Conservation (phyloP, 2,797 vertebrate genomes). For the Lerista edwardsae region DNA sequence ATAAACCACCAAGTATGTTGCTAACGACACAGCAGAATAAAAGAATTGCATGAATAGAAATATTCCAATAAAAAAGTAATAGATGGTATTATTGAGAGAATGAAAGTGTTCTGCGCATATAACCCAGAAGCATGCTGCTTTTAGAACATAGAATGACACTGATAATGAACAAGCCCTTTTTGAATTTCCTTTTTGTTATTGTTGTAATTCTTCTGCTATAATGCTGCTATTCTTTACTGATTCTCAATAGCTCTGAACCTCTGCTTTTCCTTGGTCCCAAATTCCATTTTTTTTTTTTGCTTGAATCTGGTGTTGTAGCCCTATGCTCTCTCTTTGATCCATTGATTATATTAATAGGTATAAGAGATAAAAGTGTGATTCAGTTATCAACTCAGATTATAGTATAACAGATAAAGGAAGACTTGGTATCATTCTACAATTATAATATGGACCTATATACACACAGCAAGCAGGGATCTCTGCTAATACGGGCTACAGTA, state of each 20-base stretch:
- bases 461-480: background rate
- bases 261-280: background rate
- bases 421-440: no score
- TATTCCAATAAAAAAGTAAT: no score
- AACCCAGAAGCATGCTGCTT: background rate
- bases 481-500: background rate
- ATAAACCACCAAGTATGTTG: constrained; percentile 47
- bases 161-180: background rate
- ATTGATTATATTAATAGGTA: background rate
- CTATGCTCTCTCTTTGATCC: background rate
- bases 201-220: background rate
- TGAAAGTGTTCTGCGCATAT: background rate
- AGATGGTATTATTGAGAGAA: background rate
- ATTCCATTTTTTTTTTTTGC: background rate
- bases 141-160: background rate
- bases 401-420: background rate
- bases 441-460: no score
- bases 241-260: background rate
- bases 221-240: background rate
- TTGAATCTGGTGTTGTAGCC: background rate
- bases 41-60: background rate
- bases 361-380: background rate
- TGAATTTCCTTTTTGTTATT: background rate
- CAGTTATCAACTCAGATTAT: background rate
- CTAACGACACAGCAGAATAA: background rate